Evolutionary conservation across 2,113 vertebrate genomes (phyloP), one percentile per base, ranked within the genome.

Genomic region (Meriones unguiculatus): DNA sequence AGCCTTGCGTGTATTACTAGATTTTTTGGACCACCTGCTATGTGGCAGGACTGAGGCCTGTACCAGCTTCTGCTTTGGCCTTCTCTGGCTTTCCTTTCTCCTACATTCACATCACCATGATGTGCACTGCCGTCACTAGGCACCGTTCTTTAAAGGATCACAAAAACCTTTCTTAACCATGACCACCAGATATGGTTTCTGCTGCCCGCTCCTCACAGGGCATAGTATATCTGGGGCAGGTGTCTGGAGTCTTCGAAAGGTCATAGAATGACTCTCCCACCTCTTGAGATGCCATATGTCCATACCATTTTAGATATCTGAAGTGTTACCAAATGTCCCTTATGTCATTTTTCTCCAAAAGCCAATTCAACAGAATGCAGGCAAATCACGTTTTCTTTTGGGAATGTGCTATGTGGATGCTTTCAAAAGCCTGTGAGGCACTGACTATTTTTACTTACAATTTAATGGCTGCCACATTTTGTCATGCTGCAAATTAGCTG

Each of bases 301-400:
- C 64, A 4, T 78, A 67, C 82, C 82, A 50, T 94, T 95, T 96
- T 91, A 90, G 93, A 95, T 75, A 85, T 84, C 96, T 76, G 87
- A 93, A 95, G 97, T 96, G 94, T 96, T 87, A 97, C 93, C 96
- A 97, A 93, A 96, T 97, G 93, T 93, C 95, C 97, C 97, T 97
- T 96, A 52, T 96, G 97, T 59, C 82, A 80, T 92, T 89, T 94
- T 90, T 89, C 77, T 96, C 78, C 91, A 94, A 87, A 93, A 96
- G 87, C 97, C 96, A 96, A 20, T 46, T 93, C 75, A 87, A 62
- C 62, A 97, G 95, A 94, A 97, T 87, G 91, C 1, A 24, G 90
- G 95, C 41, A 1, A 89, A 32, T 50, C 13, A 65, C 67, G 1
- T 87, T 78, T 97, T 69, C 89, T 86, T 85, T 57, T 5, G 77